These are phyloP conservation scores for Papilio glaucus DNA, from an alignment of 1,140 invertebrate genomes.

Conservation along the genomic window DNA sequence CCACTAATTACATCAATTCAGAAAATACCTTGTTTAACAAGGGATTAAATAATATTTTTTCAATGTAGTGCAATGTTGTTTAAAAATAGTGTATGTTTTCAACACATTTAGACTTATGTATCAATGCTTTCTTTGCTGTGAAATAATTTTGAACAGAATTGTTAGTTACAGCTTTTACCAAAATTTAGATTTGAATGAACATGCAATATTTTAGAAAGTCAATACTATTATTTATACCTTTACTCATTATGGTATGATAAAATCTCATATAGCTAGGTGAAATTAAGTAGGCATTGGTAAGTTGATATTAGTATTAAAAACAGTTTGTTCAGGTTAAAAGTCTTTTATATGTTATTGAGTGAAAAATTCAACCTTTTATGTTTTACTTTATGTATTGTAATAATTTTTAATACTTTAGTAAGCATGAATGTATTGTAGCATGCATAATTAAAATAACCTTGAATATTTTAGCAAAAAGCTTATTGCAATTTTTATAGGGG, in stretches of 20 bases:
- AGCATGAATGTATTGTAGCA: background rate
- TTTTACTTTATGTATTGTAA: background rate
- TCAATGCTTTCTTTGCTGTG: background rate
- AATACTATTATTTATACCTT: background rate
- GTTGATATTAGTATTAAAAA: background rate
- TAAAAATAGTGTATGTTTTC: conserved; percentile 5
- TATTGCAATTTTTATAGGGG: conserved; percentile 64
- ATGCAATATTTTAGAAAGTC: background rate
- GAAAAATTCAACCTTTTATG: background rate
- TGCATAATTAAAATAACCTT: background rate
- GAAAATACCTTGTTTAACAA: conserved; percentile 16
- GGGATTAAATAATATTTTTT: background rate
- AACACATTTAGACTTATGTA: background rate
- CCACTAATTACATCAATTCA: conserved; percentile 33
- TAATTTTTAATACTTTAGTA: background rate
- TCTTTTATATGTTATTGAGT: background rate
- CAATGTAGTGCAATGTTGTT: background rate
- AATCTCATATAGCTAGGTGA: background rate
- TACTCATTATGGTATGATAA: background rate
- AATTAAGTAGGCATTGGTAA: too few species aligned
- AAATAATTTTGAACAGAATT: background rate
- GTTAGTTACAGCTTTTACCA: background rate
- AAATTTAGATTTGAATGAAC: background rate
- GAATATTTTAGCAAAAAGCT: conserved; percentile 1
- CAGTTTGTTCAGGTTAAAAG: background rate